Evolutionary conservation across 1,140 invertebrate species (phyloP).

Genomic region (Phortica variegata): DNA sequence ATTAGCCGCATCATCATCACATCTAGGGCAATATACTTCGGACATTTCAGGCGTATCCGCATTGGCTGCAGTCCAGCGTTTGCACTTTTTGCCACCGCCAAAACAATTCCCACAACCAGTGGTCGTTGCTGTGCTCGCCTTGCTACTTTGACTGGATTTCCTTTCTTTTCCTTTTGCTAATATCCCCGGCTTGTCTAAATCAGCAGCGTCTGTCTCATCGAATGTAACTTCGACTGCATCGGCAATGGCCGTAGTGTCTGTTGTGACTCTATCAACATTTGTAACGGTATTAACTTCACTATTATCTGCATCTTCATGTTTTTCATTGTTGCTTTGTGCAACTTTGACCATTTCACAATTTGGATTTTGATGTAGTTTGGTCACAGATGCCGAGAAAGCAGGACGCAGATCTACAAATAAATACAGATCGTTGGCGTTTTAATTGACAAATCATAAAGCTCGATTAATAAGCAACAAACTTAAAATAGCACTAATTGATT

Average conservation of each 20-base stretch:
- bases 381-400: slow-evolving; percentile 57
- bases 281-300: slow-evolving; percentile 3
- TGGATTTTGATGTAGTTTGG: slow-evolving; percentile 52
- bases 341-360: slow-evolving; percentile 42
- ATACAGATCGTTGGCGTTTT: slow-evolving; percentile 49
- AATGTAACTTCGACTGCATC: slow-evolving; percentile 9
- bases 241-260: slow-evolving; percentile 4
- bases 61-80: slow-evolving; percentile 46
- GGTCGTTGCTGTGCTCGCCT: slow-evolving; percentile 31
- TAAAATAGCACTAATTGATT: too few species aligned
- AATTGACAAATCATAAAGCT: slow-evolving; percentile 26
- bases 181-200: slow-evolving; percentile 30
- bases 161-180: slow-evolving; percentile 22
- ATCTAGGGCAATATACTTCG: slow-evolving; percentile 57
- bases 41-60: slow-evolving; percentile 56
- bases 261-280: too few species aligned
- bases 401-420: slow-evolving; percentile 58
- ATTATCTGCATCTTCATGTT: slow-evolving; percentile 6
- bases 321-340: slow-evolving; percentile 15
- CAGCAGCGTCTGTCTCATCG: slow-evolving; percentile 12
- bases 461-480: too few species aligned
- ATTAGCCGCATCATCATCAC: slow-evolving; percentile 56
- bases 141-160: too few species aligned
- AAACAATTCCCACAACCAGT: slow-evolving; percentile 55
- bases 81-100: slow-evolving; percentile 52